phyloP scores from a whole-genome alignment of 2,797 vertebrate genomes.

The Synaphobranchus kaupii region DNA sequence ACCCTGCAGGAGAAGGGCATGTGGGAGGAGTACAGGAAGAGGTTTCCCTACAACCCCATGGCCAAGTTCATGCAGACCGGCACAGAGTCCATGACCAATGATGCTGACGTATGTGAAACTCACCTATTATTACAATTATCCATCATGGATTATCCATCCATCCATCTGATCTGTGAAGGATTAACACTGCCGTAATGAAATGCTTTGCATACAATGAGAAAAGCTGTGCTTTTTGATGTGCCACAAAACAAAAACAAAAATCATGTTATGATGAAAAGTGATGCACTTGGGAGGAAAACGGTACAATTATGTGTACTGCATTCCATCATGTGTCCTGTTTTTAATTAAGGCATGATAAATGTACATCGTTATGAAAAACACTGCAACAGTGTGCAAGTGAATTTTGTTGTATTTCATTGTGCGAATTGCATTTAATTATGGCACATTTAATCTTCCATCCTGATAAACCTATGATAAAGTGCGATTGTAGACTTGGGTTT shows the following conservation, averaged over 20 bases:
- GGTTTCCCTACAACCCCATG: conserved; percentile 42
- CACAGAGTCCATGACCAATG: conserved; percentile 68
- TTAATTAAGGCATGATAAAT: not conserved
- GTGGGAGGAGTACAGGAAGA: conserved; percentile 64
- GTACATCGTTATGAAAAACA: too few species aligned
- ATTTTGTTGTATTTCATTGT: too few species aligned
- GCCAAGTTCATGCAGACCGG: conserved; percentile 55
- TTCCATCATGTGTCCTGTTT: not conserved
- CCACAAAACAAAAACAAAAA: too few species aligned
- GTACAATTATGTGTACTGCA: too few species aligned
- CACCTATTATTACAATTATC: not conserved
- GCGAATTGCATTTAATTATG: too few species aligned
- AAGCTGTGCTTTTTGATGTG: too few species aligned
- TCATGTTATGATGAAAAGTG: not conserved
- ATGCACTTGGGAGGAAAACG: not conserved
- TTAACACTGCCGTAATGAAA: not conserved
- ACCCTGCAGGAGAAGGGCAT: conserved; percentile 66
- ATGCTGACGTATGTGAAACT: conserved; percentile 70
- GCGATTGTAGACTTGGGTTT: too few species aligned
- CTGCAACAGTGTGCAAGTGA: too few species aligned
- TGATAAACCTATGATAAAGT: too few species aligned
- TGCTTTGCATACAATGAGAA: too few species aligned
- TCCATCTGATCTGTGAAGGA: not conserved
- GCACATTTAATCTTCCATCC: too few species aligned
- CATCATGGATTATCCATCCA: too few species aligned